Conservation (phyloP, 2,797 vertebrate species). For the Gadopsis bispinosus region DNA sequence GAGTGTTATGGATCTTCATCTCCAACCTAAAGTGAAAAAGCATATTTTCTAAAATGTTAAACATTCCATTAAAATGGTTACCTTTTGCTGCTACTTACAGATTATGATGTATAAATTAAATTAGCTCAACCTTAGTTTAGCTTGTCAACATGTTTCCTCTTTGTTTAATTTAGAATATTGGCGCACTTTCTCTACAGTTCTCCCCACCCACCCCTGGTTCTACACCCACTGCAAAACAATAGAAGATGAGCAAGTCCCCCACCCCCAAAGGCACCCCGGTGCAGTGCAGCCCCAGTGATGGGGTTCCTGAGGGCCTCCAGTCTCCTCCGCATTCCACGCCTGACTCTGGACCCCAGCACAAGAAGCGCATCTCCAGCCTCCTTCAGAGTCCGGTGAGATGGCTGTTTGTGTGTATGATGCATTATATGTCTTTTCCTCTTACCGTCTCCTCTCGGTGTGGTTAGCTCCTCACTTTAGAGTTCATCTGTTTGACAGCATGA, state of each 20-base stretch:
- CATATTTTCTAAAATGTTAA: not conserved
- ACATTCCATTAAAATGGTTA: too few species aligned
- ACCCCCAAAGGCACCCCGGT: constrained; percentile 85
- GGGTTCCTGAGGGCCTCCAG: constrained; percentile 83
- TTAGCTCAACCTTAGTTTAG: too few species aligned
- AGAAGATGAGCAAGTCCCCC: constrained; percentile 89
- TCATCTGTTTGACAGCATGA: constrained; percentile 70
- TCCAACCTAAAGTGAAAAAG: not conserved
- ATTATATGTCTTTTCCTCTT: constrained; percentile 8
- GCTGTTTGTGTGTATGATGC: not conserved
- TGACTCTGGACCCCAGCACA: constrained; percentile 88
- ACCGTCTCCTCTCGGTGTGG: constrained; percentile 53
- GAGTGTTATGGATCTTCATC: constrained; percentile 17
- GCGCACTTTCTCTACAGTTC: constrained; percentile 41
- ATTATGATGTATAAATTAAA: not conserved
- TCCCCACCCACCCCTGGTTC: constrained; percentile 30
- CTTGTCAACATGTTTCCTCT: not conserved
- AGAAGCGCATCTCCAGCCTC: constrained; percentile 93
- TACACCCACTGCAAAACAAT: constrained; percentile 37
- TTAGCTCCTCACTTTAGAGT: constrained; percentile 66
- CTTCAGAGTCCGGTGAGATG: constrained; percentile 93
- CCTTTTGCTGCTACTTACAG: not conserved
- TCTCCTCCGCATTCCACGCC: constrained; percentile 87
- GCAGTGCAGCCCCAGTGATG: constrained; percentile 87
- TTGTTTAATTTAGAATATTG: not conserved